A percentile compares a stretch with the other conserved stretches of the same genome.
Conservation (phyloP, 2,888 invertebrate genomes). For the Orgyia antiqua region DNA sequence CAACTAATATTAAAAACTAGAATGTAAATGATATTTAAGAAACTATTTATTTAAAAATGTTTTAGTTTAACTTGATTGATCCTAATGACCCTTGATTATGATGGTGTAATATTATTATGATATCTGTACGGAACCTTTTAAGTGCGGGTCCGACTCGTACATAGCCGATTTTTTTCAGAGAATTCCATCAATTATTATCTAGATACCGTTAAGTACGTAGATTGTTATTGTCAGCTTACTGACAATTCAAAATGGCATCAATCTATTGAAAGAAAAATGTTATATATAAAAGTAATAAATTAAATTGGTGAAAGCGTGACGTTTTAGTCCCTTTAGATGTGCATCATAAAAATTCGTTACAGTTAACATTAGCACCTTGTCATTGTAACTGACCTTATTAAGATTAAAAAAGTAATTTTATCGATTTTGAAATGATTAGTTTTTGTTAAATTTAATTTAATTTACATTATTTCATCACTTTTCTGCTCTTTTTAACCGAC, state of each 20-base stretch:
- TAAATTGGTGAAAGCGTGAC: slow-evolving; percentile 31
- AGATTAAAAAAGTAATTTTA: slow-evolving; percentile 5
- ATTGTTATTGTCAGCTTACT: slow-evolving; percentile 32
- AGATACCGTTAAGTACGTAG: slow-evolving; percentile 57
- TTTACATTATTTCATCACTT: no score
- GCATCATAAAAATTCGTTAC: slow-evolving; percentile 24
- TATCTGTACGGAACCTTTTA: no score
- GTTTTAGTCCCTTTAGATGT: slow-evolving; percentile 22
- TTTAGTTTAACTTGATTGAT: no score
- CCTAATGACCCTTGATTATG: no score
- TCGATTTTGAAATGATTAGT: slow-evolving; percentile 1
- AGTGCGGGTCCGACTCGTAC: no score
- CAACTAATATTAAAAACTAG: no score
- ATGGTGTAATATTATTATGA: no score
- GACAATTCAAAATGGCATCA: background rate
- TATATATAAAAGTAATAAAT: slow-evolving; percentile 14
- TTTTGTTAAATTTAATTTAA: no score
- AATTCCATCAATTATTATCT: slow-evolving; percentile 58
- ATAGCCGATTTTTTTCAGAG: slow-evolving; percentile 48
- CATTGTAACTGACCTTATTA: slow-evolving; percentile 28
- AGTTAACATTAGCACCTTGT: slow-evolving; percentile 15
- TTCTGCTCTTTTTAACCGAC: no score
- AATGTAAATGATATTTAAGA: no score
- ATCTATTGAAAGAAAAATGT: slow-evolving; percentile 2
- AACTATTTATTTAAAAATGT: no score